These are phyloP conservation scores for Trematomus bernacchii DNA, from an alignment of 2,797 vertebrate species.

Conservation along the genomic window DNA sequence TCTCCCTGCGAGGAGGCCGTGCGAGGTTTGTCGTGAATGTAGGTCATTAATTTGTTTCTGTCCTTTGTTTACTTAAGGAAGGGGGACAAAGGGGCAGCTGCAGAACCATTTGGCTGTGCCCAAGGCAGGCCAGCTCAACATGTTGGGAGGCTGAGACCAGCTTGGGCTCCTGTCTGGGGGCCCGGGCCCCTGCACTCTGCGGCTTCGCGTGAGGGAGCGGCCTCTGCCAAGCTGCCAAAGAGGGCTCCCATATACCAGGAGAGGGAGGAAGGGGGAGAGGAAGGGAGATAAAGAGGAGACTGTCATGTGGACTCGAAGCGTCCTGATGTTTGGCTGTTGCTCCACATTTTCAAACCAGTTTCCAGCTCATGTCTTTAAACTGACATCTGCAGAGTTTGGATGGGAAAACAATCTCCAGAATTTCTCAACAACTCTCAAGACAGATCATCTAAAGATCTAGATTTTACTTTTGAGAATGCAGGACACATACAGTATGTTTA, in stretches of 20 bases:
- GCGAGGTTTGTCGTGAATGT: conserved; percentile 94
- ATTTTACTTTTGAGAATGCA: conserved; percentile 15
- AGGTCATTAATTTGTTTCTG: conserved; percentile 99
- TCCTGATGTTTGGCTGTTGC: conserved; percentile 74
- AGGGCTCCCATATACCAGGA: conserved; percentile 51
- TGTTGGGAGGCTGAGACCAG: conserved; percentile 91
- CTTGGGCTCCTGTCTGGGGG: conserved; percentile 94
- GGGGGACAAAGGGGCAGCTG: conserved; percentile 99
- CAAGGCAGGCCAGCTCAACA: conserved; percentile 95
- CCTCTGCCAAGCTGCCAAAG: conserved; percentile 88
- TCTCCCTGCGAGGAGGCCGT: conserved; percentile 82
- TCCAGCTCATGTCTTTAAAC: conserved; percentile 37
- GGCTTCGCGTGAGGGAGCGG: conserved; percentile 86
- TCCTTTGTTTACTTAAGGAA: conserved; percentile 99
- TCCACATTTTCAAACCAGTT: conserved; percentile 33
- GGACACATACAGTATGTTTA: conserved; percentile 1
- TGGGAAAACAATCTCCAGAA: conserved; percentile 9
- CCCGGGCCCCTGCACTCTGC: conserved; percentile 86
- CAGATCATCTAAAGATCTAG: conserved; percentile 26
- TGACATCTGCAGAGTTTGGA: conserved; percentile 55
- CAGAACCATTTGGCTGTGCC: conserved; percentile 99
- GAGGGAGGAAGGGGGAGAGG: conserved; percentile 23
- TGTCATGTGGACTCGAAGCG: conserved; percentile 50
- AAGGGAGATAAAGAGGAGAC: conserved; percentile 47
- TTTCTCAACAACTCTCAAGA: conserved; percentile 34